A percentile compares a stretch with the other conserved stretches of the same genome.
Evolutionary conservation across 2,888 invertebrate genomes (phyloP).

Genomic region (Polyommatus icarus): DNA sequence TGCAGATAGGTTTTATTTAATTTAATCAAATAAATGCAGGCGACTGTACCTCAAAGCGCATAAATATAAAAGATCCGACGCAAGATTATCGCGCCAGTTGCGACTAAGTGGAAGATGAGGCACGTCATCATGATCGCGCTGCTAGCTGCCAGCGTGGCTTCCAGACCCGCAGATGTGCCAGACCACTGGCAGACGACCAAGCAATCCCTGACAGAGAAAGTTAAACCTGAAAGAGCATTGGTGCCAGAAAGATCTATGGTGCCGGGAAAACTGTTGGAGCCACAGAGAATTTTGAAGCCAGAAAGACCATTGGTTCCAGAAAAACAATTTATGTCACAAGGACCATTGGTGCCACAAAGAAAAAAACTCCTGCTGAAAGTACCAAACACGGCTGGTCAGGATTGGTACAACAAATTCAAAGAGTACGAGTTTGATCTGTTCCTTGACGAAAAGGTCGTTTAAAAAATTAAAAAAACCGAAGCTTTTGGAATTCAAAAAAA

Average conservation of each 20-base stretch:
- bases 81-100: neutral
- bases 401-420: slow-evolving; percentile 10
- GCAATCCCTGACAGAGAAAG: neutral
- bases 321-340: neutral
- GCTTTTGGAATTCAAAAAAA: neutral
- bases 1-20: neutral
- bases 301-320: neutral
- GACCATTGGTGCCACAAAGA: neutral
- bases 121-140: neutral
- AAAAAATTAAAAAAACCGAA: neutral
- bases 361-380: neutral
- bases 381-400: neutral
- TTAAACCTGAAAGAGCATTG: no score
- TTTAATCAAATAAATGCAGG: neutral
- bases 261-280: neutral
- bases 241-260: neutral
- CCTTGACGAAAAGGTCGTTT: neutral
- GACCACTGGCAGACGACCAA: neutral
- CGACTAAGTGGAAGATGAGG: neutral
- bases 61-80: slow-evolving; percentile 10
- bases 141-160: neutral
- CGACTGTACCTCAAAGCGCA: slow-evolving; percentile 5
- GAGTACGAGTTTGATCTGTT: slow-evolving; percentile 26
- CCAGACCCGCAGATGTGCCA: neutral
- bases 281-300: neutral